Evolutionary conservation across 2,113 vertebrate species (phyloP), one percentile per base, ranked within the genome.

Genomic region (Todiramphus saurophagus): DNA sequence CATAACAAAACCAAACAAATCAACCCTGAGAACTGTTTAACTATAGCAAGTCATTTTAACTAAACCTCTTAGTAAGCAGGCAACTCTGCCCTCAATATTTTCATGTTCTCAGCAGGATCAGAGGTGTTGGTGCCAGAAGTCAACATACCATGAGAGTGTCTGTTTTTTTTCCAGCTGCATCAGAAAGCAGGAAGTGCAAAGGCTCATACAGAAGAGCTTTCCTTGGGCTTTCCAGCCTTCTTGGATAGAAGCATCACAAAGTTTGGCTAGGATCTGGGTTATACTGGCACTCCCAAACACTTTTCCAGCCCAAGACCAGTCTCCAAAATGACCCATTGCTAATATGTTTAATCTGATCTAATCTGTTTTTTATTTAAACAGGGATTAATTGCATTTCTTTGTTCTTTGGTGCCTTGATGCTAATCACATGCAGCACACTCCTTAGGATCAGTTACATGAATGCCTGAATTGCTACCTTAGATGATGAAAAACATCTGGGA

Each of bases 361-460:
- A 90, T 92, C 76, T 91, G 66, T 9, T 94, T 93, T 92, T 94
- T 94, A 92, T 96, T 97, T 96, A 83, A 97, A 89, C 56, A 84
- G 62, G 53, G 83, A 92, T 95, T 96, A 96, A 96, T 96, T 93
- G 77, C 33, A 50, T 90, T 96, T 96, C 96, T 97, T 95, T 97
- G 96, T 95, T 94, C 94, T 92, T 94, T 87, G 69, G 88, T 94
- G 89, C 91, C 76, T 96, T 95, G 95, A 96, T 93, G 90, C 80
- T 97, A 94, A 97, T 97, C 95, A 95, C 76, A 90, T 92, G 90
- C 88, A 92, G 89, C 89, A 89, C 24, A 48, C 66, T 94, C 83
- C 56, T 92, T 62, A 9, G 66, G 88, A 95, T 95, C 92, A 75
- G 90, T 96, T 97, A 96, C 94, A 87, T 0, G 12, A 94, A 82